Conservation (phyloP, 2,113 vertebrate species). For the Lota lota region DNA sequence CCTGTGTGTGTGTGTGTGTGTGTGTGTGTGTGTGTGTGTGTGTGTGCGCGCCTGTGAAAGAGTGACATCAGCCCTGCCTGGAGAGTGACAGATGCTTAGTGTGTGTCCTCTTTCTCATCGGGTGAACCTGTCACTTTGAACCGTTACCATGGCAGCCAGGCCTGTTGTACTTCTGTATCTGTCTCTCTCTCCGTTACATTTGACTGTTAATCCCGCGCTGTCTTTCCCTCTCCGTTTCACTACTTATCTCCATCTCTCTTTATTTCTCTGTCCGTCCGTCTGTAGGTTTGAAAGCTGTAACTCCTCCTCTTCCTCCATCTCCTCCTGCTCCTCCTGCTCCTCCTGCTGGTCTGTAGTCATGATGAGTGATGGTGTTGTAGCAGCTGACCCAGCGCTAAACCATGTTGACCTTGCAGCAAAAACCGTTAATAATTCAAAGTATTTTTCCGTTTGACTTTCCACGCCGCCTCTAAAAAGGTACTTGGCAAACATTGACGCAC, state of each 20-base stretch:
- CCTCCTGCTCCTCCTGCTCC: neutral
- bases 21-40: neutral
- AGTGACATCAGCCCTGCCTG: neutral
- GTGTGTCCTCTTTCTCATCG: neutral
- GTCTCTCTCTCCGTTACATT: neutral
- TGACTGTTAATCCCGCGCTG: neutral
- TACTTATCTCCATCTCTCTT: constrained; percentile 6
- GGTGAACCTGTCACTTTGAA: neutral
- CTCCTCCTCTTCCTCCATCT: neutral
- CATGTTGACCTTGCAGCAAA: no score
- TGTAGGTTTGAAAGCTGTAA: neutral
- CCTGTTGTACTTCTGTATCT: neutral
- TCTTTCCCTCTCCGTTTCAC: constrained; percentile 9
- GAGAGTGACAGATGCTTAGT: neutral
- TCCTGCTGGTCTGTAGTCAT: neutral
- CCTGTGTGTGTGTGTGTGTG: neutral
- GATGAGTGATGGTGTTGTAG: no score
- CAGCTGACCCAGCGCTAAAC: no score
- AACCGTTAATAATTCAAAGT: no score
- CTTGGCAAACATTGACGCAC: no score
- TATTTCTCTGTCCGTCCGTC: neutral
- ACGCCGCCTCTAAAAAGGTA: no score
- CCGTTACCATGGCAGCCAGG: neutral
- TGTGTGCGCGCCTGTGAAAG: neutral
- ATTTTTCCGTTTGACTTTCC: no score